These are phyloP conservation scores for Fregetta grallaria DNA, from an alignment of 2,113 vertebrate species.

Conservation along the genomic window DNA sequence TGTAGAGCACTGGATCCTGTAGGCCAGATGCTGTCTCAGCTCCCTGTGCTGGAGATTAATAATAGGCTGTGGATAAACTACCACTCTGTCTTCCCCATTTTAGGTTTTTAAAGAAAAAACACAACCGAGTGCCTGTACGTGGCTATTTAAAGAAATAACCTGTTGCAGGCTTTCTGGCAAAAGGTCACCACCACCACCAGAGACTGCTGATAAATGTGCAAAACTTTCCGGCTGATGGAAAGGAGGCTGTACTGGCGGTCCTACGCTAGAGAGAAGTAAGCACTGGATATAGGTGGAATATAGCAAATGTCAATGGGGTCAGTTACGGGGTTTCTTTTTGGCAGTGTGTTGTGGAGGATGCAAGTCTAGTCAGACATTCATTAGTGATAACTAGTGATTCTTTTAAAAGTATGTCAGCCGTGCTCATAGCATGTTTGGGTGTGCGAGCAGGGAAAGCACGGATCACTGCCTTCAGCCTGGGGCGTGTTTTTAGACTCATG, in stretches of 20 bases:
- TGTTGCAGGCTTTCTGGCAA: neutral
- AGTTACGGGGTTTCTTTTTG: neutral
- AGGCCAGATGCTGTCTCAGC: neutral
- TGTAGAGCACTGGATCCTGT: neutral
- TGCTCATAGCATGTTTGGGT: neutral
- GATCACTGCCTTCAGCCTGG: neutral
- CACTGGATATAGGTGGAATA: neutral
- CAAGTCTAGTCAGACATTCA: neutral
- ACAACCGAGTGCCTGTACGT: neutral
- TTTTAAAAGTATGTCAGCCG: neutral
- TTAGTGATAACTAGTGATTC: neutral
- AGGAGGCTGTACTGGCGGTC: neutral
- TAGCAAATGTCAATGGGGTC: accelerated
- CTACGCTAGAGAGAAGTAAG: too few species aligned
- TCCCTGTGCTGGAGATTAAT: neutral
- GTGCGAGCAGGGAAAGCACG: neutral
- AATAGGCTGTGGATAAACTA: neutral
- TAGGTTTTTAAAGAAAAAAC: neutral
- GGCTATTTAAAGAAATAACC: neutral
- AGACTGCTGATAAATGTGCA: neutral
- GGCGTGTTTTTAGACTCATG: neutral
- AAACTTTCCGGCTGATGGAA: neutral
- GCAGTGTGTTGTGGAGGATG: neutral
- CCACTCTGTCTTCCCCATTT: neutral
- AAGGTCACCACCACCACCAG: neutral